phyloP scores from a whole-genome alignment of 2,888 invertebrate genomes.

The Isoperla grammatica region DNA sequence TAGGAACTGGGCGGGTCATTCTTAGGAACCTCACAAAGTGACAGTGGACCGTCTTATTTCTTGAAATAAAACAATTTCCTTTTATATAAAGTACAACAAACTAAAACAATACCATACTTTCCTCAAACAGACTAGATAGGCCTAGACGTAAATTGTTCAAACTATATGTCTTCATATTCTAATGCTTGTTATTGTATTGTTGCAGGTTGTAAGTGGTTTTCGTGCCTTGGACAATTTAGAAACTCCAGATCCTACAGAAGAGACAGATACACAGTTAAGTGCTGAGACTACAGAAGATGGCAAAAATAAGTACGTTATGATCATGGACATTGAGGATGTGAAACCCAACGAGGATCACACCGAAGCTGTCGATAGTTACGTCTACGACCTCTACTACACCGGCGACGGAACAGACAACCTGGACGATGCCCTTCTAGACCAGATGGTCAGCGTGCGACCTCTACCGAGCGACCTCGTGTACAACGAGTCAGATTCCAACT shows the following conservation, averaged over 20 bases:
- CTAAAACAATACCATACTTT: too few species aligned
- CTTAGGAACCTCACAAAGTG: too few species aligned
- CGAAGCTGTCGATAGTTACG: conserved; percentile 41
- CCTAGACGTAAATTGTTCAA: too few species aligned
- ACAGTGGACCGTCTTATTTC: too few species aligned
- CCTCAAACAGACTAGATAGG: too few species aligned
- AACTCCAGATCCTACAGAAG: not conserved
- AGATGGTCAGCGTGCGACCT: conserved; percentile 41
- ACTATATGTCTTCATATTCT: too few species aligned
- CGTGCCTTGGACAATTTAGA: not conserved
- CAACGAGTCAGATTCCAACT: conserved; percentile 37
- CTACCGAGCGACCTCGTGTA: conserved; percentile 35
- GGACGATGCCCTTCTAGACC: conserved; percentile 43
- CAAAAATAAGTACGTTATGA: conserved; percentile 3
- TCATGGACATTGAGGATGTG: conserved; percentile 14
- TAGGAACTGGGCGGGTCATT: too few species aligned
- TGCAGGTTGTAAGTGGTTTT: too few species aligned
- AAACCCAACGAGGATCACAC: not conserved
- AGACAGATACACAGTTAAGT: not conserved
- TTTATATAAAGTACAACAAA: too few species aligned
- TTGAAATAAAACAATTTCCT: too few species aligned
- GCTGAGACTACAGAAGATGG: not conserved
- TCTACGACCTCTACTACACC: conserved; percentile 59
- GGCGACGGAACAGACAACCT: conserved; percentile 46
- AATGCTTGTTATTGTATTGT: too few species aligned